Base-by-base conservation (phyloP, 64 coral and sea anemone genomes). In the Dendronephthya gigantea region DNA sequence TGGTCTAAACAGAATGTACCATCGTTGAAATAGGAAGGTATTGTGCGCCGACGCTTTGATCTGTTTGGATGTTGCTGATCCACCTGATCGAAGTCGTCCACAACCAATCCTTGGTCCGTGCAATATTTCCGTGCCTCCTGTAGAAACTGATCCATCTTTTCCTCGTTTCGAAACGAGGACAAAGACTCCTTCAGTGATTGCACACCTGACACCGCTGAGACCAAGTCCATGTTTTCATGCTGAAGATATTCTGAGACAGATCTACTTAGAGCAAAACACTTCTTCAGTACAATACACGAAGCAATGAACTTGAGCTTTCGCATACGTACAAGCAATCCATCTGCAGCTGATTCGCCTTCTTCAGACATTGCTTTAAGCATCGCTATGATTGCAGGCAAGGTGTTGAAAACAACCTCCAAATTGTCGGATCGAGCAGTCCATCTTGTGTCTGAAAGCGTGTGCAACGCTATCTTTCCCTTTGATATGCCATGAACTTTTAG, bases 381-480 rank as follows among this genome's bases (percentile, higher is more conserved):
- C 31, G 68, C 22, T 17, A 74, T 74, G 68, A 74, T 74, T 25
- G 68, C 2, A 17, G 68, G 68, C 68, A 74, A n/a, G 19, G 68
- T 74, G 68, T 74, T 74, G 33, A 74, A 17, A 19, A 74, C n/a
- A 25, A 74, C 68, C 13, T 74, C 68, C 31, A 74, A 74, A 74
- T 74, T 74, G 68, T 74, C 68, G 1, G 68, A 74, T 13, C 68
- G 68, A 29, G 68, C 68, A 25, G 68, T 29, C 68, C 68, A 74
- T 74, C 68, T 74, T 74, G 68, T 74, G 68, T 74, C 68, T 30
- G 68, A 74, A 74, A 74, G 68, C 68, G 68, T 25, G 68, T 74
- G 68, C 68, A 74, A 74, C 68, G n/a, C n/a, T n/a, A n/a, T n/a
- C n/a, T n/a, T n/a, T n/a, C n/a, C n/a, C n/a, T n/a, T n/a, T n/a